These are phyloP conservation scores for Eledona agricola DNA, from an alignment of 2,888 invertebrate species.

Conservation along the genomic window DNA sequence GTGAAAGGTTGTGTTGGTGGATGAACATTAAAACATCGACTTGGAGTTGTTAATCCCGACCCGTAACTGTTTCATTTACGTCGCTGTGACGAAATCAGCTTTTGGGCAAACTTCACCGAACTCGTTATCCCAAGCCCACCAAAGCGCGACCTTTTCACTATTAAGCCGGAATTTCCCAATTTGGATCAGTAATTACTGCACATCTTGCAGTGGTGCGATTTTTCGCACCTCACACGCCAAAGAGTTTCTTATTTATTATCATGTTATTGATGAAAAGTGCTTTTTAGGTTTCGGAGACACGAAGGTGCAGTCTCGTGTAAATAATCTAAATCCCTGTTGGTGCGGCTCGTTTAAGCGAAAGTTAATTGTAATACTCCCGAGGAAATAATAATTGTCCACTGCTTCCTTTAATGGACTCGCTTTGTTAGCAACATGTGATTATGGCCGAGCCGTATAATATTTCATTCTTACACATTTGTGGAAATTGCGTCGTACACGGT, in stretches of 20 bases:
- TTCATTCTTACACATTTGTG: constrained; percentile 26
- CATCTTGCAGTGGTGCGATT: too few species aligned
- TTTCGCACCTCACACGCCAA: constrained; percentile 2
- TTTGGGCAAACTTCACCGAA: too few species aligned
- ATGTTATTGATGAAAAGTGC: constrained; percentile 17
- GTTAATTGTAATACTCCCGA: constrained; percentile 27
- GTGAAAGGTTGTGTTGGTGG: constrained; percentile 15
- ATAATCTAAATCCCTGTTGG: constrained; percentile 16
- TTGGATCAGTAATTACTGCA: constrained; percentile 28
- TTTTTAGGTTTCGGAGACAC: constrained; percentile 21
- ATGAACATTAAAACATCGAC: constrained; percentile 16
- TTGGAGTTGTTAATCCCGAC: constrained; percentile 16
- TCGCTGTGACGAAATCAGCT: constrained; percentile 3
- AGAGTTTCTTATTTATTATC: constrained; percentile 12
- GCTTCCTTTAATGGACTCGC: constrained; percentile 29
- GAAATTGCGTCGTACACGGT: constrained; percentile 19
- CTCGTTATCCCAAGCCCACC: too few species aligned
- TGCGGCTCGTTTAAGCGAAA: constrained; percentile 28
- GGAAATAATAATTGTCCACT: constrained; percentile 29
- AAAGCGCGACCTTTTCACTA: too few species aligned
- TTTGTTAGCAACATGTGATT: constrained; percentile 26
- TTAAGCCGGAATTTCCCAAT: neutral
- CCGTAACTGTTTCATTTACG: constrained; percentile 7
- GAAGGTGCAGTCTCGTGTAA: constrained; percentile 19
- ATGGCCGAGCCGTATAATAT: constrained; percentile 11